Evolutionary conservation across 2,797 vertebrate species (phyloP).

Genomic region (Varecia variegata): DNA sequence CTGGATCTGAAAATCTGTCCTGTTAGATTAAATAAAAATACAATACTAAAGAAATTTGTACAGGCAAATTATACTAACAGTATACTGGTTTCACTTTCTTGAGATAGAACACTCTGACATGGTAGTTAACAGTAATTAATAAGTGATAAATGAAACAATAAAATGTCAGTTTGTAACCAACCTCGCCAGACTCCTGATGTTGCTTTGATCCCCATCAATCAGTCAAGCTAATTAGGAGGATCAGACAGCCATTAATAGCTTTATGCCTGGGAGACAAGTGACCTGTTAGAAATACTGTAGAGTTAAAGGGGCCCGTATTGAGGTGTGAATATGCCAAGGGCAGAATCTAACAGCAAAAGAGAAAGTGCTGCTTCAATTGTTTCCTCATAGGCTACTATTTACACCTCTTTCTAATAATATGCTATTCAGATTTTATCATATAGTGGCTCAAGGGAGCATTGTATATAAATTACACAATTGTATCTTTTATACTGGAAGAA

Average conservation of each 20-base stretch:
- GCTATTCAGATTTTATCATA: not conserved
- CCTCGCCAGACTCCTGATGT: slow-evolving; percentile 49
- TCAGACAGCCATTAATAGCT: slow-evolving; percentile 44
- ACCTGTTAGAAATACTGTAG: not conserved
- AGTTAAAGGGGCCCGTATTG: fast-evolving
- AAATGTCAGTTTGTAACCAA: slow-evolving; percentile 37
- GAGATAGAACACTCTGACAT: not conserved
- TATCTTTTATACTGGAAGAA: slow-evolving; percentile 13
- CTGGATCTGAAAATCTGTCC: slow-evolving; percentile 24
- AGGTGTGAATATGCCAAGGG: not conserved
- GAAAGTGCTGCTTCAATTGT: not conserved
- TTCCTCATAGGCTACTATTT: slow-evolving; percentile 15
- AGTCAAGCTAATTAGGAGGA: slow-evolving; percentile 69
- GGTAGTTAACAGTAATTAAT: slow-evolving; percentile 40
- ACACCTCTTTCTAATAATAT: not conserved
- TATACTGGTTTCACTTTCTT: not conserved
- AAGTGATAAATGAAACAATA: slow-evolving; percentile 54
- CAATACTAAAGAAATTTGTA: not conserved
- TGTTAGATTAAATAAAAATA: slow-evolving; percentile 34
- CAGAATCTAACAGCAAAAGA: not conserved
- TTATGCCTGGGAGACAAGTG: not conserved
- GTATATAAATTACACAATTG: not conserved
- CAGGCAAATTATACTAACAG: not conserved
- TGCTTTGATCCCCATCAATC: slow-evolving; percentile 57
- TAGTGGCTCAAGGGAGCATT: not conserved